Base-by-base conservation (phyloP, 2,113 vertebrate genomes). In the Petromus typicus region DNA sequence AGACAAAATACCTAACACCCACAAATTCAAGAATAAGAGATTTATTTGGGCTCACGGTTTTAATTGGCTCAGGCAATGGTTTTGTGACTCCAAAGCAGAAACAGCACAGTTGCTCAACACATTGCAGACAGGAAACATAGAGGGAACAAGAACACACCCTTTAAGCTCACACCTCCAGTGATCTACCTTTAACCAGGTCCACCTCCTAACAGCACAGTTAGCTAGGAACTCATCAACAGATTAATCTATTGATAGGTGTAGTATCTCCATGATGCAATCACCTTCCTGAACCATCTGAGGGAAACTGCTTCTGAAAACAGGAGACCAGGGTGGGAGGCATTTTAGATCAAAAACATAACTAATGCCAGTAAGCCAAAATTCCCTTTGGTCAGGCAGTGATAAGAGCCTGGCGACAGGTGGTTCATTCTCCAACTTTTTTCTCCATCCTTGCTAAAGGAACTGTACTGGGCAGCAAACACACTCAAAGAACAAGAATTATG, bases 391-490 rank as follows among this genome's bases (percentile, higher is more conserved):
- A 83, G 27, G 67, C 64, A 91, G 56, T 80, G 25, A 25, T 37
- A 61, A 90, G 32, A 79, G n/a, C 13, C 57, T 30, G 87, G 63
- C 5, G 57, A 20, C 48, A 86, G 30, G 32, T 86, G 5, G 30
- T 59, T 4, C 22, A 48, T 69, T 86, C 80, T 83, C 54, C 59
- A 75, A 37, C 27, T 43, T 82, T 56, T 80, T 89, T 91, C n/a
- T n/a, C n/a, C 8, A 84, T 7, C n/a, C 79, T 69, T 85, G 82
- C 94, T n/a, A 90, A 54, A 81, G 79, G 61, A n/a, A 91, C 57
- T 45, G 5, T 54, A 40, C 57, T 56, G 48, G 54, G 48, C 12
- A 89, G 89, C 13, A 86, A 91, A 71, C 1, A 20, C 56, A 79
- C 45, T 84, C 32, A 56, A 48, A 84, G 61, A 85, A 34, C 75